Evolutionary conservation across 2,888 invertebrate species (phyloP), one percentile per base, ranked within the genome.

Genomic region (Spodoptera littoralis): DNA sequence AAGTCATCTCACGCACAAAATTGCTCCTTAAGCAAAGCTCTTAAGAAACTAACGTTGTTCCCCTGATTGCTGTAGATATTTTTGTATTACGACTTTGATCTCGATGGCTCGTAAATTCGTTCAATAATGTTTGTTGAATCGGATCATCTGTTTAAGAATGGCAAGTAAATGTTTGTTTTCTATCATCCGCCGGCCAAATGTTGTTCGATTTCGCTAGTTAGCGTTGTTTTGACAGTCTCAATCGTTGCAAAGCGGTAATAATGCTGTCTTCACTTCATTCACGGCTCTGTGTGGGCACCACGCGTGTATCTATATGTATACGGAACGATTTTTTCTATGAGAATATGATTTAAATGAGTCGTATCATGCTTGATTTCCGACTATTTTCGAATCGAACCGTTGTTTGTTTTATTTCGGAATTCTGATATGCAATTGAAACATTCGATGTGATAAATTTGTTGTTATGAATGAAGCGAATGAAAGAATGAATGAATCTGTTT

Each of bases 171-270:
- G 92, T 92, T 93, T 93, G 92, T 92, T 93, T 93, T 90, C 90
- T 92, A 93, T 94, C 93, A 91, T 88, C 89, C 92, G 88, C 81
- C 88, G 85, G 88, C 88, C 90, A 88, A 92, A 90, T 90, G 92
- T 91, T 90, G 89, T 91, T 89, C 86, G 88, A 90, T 90, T 90
- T 88, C 84, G 92, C 90, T 90, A 90, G 91, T 91, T 91, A 88
- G 84, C 85, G 88, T 84, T 94, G 93, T 94, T 94, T 93, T 93
- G 94, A 94, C 94, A 92, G 89, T 84, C 87, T 92, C 92, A 88
- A 87, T 93, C 92, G 91, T 80, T 86, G 82, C 76, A 70, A 77
- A 76, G 80, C 82, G 76, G 84, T 85, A 89, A 92, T 92, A 92
- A 90, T 80, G 88, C 91, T 92, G 92, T 92, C 92, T 85, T 81